Evolutionary conservation across 1,140 invertebrate genomes (phyloP).

Genomic region (Formica selysi): DNA sequence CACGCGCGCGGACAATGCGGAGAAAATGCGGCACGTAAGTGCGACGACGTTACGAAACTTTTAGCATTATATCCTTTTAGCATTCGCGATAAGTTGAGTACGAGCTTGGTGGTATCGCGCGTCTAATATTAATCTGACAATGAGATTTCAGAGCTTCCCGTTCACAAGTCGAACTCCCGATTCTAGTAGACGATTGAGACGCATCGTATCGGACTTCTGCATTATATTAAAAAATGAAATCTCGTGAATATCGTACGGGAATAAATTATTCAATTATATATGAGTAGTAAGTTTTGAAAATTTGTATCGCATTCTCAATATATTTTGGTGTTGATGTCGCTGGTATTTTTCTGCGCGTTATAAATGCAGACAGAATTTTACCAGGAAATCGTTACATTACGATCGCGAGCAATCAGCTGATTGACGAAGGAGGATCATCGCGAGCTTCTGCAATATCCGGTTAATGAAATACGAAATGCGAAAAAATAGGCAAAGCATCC

Average conservation of each 20-base stretch:
- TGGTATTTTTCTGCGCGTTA: background rate
- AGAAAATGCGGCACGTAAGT: constrained; percentile 61
- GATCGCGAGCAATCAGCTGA: background rate
- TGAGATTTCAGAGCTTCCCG: background rate
- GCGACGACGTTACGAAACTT: constrained; percentile 55
- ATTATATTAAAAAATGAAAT: background rate
- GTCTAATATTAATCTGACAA: background rate
- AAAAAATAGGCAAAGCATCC: background rate
- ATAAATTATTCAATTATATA: constrained; percentile 2
- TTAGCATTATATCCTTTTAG: constrained; percentile 38
- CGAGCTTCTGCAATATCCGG: background rate
- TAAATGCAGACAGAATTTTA: background rate
- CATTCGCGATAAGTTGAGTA: constrained; percentile 36
- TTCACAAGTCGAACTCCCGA: background rate
- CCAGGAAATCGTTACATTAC: background rate
- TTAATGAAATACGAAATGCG: constrained; percentile 3
- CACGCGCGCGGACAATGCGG: constrained; percentile 59
- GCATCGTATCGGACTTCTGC: background rate
- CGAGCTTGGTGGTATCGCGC: constrained; percentile 3
- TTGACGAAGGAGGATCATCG: background rate
- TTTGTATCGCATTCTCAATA: background rate
- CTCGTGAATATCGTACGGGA: background rate
- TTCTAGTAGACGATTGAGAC: background rate
- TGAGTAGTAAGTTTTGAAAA: background rate
- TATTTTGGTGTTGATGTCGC: too few species aligned